A percentile compares a stretch with the other conserved stretches of the same genome.
Conservation (phyloP, 2,888 invertebrate genomes). For the Agrotis clavis region DNA sequence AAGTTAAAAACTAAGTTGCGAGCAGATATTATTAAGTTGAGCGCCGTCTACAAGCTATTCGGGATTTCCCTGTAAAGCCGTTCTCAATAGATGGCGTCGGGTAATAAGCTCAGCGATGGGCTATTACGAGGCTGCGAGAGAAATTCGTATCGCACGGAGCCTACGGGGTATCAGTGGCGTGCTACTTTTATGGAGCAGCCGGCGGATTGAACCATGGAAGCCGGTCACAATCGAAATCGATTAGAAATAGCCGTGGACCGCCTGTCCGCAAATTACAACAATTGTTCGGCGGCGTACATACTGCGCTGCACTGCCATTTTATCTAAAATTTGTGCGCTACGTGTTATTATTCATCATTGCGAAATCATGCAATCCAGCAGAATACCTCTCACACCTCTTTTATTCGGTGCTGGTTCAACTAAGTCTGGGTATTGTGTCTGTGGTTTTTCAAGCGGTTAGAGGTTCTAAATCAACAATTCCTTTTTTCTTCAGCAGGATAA, state of each 20-base stretch:
- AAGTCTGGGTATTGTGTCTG: slow-evolving; percentile 54
- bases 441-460: slow-evolving; percentile 68
- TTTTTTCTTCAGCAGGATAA: slow-evolving; percentile 76
- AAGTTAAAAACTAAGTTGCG: slow-evolving; percentile 80
- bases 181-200: slow-evolving; percentile 81
- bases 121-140: slow-evolving; percentile 86
- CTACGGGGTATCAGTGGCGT: slow-evolving; percentile 79
- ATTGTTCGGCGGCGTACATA: slow-evolving; percentile 72
- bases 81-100: slow-evolving; percentile 89
- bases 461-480: slow-evolving; percentile 80
- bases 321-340: slow-evolving; percentile 31
- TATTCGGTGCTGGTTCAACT: slow-evolving; percentile 27
- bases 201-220: slow-evolving; percentile 76
- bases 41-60: slow-evolving; percentile 86
- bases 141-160: slow-evolving; percentile 84
- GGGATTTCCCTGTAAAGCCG: slow-evolving; percentile 90
- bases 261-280: slow-evolving; percentile 83
- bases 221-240: slow-evolving; percentile 83
- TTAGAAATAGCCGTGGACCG: slow-evolving; percentile 78
- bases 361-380: neutral
- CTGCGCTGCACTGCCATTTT: slow-evolving; percentile 39
- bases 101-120: slow-evolving; percentile 90
- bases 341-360: slow-evolving; percentile 40
- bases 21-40: slow-evolving; percentile 83
- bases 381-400: slow-evolving; percentile 28